Percentiles rank a stretch among this genome's conserved stretches.
Conservation (phyloP, 2,888 invertebrate genomes). For the Mythimna pallens region DNA sequence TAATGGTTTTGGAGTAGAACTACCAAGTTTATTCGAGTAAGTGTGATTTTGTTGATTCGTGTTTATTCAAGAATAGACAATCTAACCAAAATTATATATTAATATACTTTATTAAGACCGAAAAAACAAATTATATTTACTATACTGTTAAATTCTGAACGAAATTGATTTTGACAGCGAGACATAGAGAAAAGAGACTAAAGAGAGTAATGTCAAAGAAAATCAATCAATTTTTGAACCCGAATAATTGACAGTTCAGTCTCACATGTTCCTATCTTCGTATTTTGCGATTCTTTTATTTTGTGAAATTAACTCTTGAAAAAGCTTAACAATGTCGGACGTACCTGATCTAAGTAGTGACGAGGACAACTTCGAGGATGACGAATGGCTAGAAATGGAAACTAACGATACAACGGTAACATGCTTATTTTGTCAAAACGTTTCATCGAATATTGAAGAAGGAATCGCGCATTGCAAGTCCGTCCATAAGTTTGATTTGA, state of each 20-base stretch:
- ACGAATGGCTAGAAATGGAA: conserved; percentile 89
- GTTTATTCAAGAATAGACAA: too few species aligned
- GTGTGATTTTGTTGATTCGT: too few species aligned
- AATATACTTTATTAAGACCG: too few species aligned
- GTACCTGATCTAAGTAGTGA: conserved; percentile 89
- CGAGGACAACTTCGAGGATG: conserved; percentile 86
- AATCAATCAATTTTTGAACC: conserved; percentile 10
- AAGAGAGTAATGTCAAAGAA: conserved; percentile 24
- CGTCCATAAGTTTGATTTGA: conserved; percentile 92
- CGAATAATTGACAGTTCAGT: conserved; percentile 13
- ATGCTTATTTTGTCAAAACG: conserved; percentile 94
- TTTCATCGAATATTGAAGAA: conserved; percentile 91
- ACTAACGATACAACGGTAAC: conserved; percentile 81
- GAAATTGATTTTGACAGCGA: conserved; percentile 26
- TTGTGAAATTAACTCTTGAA: conserved; percentile 14
- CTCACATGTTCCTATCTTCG: conserved; percentile 68
- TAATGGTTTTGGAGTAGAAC: too few species aligned
- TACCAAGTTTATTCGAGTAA: too few species aligned
- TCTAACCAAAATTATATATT: too few species aligned
- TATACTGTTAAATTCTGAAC: conserved; percentile 17
- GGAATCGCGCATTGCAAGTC: conserved; percentile 93
- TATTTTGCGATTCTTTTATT: conserved; percentile 25
- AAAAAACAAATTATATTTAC: neutral
- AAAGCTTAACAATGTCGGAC: conserved; percentile 79
- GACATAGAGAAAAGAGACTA: neutral